Percentiles rank a stretch among this genome's conserved stretches.
These are phyloP conservation scores for Pelvicachromis taeniatus DNA, from an alignment of 2,113 vertebrate genomes.

Conservation along the genomic window DNA sequence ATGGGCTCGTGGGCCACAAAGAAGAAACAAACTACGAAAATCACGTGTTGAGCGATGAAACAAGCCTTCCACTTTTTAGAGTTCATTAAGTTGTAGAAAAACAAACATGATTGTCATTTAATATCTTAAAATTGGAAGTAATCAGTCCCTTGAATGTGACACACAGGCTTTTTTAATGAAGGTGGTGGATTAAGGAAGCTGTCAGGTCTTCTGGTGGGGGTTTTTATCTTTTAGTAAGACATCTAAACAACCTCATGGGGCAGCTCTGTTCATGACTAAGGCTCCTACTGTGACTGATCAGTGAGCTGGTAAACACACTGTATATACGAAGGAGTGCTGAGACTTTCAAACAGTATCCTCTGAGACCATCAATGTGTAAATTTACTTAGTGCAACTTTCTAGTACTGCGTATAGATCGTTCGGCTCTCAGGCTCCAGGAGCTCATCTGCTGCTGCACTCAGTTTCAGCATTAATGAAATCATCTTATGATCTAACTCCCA, in stretches of 20 bases:
- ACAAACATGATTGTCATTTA: not conserved
- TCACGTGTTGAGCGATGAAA: accelerated
- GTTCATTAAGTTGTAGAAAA: not conserved
- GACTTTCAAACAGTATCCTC: not conserved
- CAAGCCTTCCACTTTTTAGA: not conserved
- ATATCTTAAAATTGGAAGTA: not conserved
- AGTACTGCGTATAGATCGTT: not conserved
- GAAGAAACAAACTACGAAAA: not conserved
- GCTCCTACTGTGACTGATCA: not conserved
- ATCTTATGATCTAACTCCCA: slow-evolving; percentile 35
- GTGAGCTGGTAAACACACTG: not conserved
- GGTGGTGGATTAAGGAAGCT: not conserved
- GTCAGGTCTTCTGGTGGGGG: accelerated
- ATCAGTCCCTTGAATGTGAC: not conserved
- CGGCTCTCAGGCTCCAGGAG: not conserved
- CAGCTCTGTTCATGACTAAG: not conserved
- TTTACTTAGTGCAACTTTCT: not conserved
- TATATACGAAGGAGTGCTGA: not conserved
- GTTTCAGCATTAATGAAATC: slow-evolving; percentile 43
- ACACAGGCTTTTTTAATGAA: accelerated
- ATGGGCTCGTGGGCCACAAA: not conserved
- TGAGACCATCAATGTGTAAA: not conserved
- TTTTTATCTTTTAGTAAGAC: not conserved
- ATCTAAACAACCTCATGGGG: not conserved
- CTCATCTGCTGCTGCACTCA: not conserved